Percentiles rank a stretch among this genome's conserved stretches.
phyloP scores from a whole-genome alignment of 30 jellyfish, hydroid and myxozoan species.

The Turritopsis dohrnii region DNA sequence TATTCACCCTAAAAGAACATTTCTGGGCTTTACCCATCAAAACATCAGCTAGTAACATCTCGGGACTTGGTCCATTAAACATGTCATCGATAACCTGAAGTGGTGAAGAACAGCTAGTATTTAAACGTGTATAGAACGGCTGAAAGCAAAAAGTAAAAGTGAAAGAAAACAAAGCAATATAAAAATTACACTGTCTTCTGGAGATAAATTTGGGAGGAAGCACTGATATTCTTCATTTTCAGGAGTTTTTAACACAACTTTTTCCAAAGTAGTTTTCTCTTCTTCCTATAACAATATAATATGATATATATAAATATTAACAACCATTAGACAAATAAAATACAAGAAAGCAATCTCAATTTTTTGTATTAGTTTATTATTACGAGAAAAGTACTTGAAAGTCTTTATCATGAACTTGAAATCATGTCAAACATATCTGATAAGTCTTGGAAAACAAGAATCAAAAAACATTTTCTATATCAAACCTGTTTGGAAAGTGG shows the following conservation, averaged over 20 bases:
- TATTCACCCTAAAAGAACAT: conserved; percentile 10
- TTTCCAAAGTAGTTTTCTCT: background rate
- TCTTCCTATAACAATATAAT: no score
- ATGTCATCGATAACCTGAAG: background rate
- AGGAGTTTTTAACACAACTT: background rate
- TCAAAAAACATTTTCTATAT: no score
- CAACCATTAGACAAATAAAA: no score
- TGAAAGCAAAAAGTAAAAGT: background rate
- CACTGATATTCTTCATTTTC: conserved; percentile 5
- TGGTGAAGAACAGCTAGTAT: background rate
- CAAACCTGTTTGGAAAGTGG: background rate
- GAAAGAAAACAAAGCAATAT: background rate
- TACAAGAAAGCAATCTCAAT: no score
- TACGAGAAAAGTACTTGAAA: no score
- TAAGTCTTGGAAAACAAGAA: no score
- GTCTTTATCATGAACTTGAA: no score
- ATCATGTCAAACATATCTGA: no score
- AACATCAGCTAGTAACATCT: conserved; percentile 1
- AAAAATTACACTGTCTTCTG: background rate
- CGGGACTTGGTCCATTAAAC: conserved; percentile 15
- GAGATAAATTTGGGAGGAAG: background rate
- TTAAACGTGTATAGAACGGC: no score
- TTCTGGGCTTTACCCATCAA: conserved; percentile 1
- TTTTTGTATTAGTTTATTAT: no score
- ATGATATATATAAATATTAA: no score